These are phyloP conservation scores for Nasonia oneida DNA, from an alignment of 2,888 invertebrate genomes.

Conservation along the genomic window DNA sequence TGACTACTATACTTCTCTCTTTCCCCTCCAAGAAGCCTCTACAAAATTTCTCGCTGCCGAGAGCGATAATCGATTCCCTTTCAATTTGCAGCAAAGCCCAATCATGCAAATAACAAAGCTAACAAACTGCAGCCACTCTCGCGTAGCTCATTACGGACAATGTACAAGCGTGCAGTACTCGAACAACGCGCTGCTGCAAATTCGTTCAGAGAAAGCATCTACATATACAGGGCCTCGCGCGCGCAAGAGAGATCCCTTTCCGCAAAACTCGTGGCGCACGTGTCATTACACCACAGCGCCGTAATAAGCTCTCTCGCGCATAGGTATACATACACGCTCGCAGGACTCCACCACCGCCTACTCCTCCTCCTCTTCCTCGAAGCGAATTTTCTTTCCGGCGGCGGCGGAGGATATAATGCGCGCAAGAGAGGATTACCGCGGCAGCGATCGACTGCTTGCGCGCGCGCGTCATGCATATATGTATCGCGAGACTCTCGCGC, in stretches of 20 bases:
- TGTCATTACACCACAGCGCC: conserved; percentile 17
- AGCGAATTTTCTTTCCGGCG: conserved; percentile 32
- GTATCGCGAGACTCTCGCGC: conserved; percentile 6
- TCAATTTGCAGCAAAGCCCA: neutral
- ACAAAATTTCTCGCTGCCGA: neutral
- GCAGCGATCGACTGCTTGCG: no score
- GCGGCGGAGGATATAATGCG: conserved; percentile 5
- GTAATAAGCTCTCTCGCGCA: neutral
- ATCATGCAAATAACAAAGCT: conserved; percentile 11
- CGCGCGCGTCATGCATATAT: conserved; percentile 19
- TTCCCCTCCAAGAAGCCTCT: neutral
- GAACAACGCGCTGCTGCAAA: neutral
- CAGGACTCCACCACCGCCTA: neutral
- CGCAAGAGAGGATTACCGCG: neutral
- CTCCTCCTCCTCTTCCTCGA: conserved; percentile 34
- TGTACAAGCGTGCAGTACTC: neutral
- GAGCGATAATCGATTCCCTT: neutral
- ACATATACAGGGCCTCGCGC: neutral
- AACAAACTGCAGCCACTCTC: neutral
- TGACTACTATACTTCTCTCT: neutral
- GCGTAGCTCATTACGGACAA: neutral
- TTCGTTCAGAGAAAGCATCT: neutral
- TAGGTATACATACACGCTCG: neutral
- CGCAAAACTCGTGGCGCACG: neutral
- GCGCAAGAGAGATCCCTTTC: neutral